These are phyloP conservation scores for Suillia variegata DNA, from an alignment of 2,888 invertebrate species.

Conservation along the genomic window DNA sequence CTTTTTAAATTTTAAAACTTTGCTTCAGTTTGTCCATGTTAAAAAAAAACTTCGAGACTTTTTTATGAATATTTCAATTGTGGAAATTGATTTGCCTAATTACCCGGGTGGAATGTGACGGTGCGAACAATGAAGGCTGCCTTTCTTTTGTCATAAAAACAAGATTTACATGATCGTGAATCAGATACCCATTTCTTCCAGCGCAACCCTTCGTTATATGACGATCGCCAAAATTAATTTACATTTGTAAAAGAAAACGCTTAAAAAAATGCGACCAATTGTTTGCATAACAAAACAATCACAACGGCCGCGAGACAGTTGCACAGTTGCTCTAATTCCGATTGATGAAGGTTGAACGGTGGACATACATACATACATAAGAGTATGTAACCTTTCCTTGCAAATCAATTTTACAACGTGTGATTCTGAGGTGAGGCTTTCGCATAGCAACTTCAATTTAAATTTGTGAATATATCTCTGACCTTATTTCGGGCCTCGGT, in stretches of 20 bases:
- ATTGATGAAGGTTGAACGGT: conserved; percentile 21
- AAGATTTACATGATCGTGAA: conserved; percentile 15
- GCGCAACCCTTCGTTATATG: not conserved
- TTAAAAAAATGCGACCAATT: not conserved
- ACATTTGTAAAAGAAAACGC: not conserved
- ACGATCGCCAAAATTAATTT: not conserved
- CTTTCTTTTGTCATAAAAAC: conserved; percentile 9
- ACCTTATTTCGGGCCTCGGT: not conserved
- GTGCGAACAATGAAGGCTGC: conserved; percentile 10
- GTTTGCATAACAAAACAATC: not conserved
- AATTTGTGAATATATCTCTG: conserved; percentile 10
- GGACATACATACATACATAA: no score
- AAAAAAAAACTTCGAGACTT: not conserved
- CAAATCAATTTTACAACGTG: not conserved
- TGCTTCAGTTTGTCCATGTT: not conserved
- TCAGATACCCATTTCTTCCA: not conserved
- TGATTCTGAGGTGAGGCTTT: no score
- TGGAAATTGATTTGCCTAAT: conserved; percentile 20
- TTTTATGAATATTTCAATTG: not conserved
- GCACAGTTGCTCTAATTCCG: conserved; percentile 21
- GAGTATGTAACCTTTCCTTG: no score
- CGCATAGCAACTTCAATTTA: not conserved
- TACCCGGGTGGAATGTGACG: conserved; percentile 8
- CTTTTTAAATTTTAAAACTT: no score
- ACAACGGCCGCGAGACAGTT: conserved; percentile 2